Conservation (phyloP, 2,888 invertebrate species). For the Hanleya hanleyi region DNA sequence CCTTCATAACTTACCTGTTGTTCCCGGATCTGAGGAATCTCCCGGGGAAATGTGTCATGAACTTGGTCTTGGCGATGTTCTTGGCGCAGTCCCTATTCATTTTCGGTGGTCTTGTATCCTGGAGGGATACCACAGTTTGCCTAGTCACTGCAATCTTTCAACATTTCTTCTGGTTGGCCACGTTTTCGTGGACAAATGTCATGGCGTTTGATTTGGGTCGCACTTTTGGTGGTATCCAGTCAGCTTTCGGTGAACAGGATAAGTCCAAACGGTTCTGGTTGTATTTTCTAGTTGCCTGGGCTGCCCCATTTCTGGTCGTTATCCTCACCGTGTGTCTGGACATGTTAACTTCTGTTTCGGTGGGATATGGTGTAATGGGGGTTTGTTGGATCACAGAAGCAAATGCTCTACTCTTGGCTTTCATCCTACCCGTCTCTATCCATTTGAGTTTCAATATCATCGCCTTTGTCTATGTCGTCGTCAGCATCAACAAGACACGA, state of each 20-base stretch:
- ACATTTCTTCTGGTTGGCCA: constrained; percentile 11
- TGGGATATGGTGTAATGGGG: background rate
- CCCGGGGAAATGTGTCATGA: background rate
- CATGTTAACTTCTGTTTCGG: background rate
- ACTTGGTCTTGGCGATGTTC: background rate
- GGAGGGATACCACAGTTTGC: background rate
- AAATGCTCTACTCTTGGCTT: background rate
- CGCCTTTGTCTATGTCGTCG: background rate
- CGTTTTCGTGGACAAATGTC: constrained; percentile 5
- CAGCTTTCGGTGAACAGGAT: background rate
- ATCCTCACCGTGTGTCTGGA: background rate
- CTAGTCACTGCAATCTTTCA: background rate
- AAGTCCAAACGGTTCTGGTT: background rate
- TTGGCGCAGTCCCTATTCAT: background rate
- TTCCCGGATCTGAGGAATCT: background rate
- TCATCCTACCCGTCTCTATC: background rate
- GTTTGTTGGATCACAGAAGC: background rate
- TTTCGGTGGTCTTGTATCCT: background rate
- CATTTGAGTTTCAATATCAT: background rate
- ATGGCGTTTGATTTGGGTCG: background rate
- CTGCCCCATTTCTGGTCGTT: background rate
- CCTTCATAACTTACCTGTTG: background rate
- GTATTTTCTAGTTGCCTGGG: background rate
- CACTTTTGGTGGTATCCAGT: background rate
- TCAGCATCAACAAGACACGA: background rate